Percentiles rank a stretch among this genome's conserved stretches.
phyloP scores from a whole-genome alignment of 2,113 vertebrate genomes.

The Myrmecobius fasciatus region DNA sequence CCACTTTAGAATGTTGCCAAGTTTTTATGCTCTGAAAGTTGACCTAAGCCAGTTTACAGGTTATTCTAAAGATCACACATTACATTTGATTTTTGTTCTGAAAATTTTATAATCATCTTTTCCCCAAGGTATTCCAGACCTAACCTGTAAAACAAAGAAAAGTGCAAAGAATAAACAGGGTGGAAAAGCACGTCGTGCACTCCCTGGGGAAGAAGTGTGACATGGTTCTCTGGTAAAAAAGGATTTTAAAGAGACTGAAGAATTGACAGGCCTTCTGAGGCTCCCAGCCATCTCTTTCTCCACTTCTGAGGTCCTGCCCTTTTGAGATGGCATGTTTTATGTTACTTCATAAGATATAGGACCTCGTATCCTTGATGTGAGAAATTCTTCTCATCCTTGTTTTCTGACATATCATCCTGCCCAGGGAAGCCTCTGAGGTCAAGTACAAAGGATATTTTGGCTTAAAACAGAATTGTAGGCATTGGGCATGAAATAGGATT shows the following conservation, averaged over 20 bases:
- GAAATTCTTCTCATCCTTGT: not conserved
- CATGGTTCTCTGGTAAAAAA: not conserved
- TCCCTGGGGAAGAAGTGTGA: not conserved
- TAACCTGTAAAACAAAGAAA: not conserved
- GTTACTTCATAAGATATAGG: conserved; percentile 30
- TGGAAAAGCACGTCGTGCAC: not conserved
- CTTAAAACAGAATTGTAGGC: not conserved
- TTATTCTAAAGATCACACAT: conserved; percentile 13
- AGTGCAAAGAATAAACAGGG: not conserved
- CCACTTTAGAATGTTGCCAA: not conserved
- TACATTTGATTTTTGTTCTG: conserved; percentile 32
- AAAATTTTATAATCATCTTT: conserved; percentile 17
- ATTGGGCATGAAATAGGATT: not conserved
- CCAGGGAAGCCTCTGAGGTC: not conserved
- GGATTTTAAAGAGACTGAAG: conserved; percentile 27
- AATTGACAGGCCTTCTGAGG: conserved; percentile 24
- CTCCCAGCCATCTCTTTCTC: not conserved
- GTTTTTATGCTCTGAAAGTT: not conserved
- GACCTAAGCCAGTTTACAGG: not conserved
- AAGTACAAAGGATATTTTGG: not conserved
- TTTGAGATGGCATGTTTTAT: conserved; percentile 14
- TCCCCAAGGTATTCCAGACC: not conserved
- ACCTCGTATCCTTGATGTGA: conserved; percentile 9
- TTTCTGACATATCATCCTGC: conserved; percentile 7
- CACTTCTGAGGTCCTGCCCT: conserved; percentile 4